Evolutionary conservation across 2,113 vertebrate species (phyloP), one percentile per base, ranked within the genome.

Genomic region (Eubucco bourcierii): DNA sequence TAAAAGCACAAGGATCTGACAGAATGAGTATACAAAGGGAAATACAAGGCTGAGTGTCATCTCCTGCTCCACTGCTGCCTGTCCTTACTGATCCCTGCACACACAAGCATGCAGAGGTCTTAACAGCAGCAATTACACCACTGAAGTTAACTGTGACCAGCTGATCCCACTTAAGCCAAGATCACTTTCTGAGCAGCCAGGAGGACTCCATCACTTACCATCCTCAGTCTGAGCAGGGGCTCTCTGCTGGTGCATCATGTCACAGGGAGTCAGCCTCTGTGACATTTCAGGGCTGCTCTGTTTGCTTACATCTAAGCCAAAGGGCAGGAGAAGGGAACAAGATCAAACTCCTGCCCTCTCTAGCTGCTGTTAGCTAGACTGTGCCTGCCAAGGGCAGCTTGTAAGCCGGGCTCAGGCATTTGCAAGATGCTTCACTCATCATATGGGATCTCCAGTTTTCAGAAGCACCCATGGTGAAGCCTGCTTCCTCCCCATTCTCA

Each of bases 181-280:
- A 65, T 21, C 33, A 12, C 52, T 47, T 77, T 50, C 82, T 24
- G n/a, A 79, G 46, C 34, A 55, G 39, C 23, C 39, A 63, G n/a
- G 24, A 73, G 28, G 7, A 2, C 58, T 29, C 44, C 27, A 11
- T 24, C 47, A 23, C 47, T 23, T 12, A 50, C 47, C 21, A 23
- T 25, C 50, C 24, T 6, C 50, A 52, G 23, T 14, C 50, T 52
- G 50, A 52, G 50, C 50, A 52, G 23, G 24, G 23, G 41, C 23
- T 28, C 12, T 1, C 0, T 1, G 16, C 64, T 29, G 24, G 10
- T 37, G 34, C 63, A 28, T 66, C 1, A 0, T 7, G 15, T 19
- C 17, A 46, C 1, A 1, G 50, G 14, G 50, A 47, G 27, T 16
- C 71, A 67, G 15, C 50, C 41, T 16, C 56, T 20, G 82, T 4